A percentile compares a stretch with the other conserved stretches of the same genome.
These are phyloP conservation scores for Enteromius fasciolatus DNA, from an alignment of 2,797 vertebrate genomes.

Conservation along the genomic window DNA sequence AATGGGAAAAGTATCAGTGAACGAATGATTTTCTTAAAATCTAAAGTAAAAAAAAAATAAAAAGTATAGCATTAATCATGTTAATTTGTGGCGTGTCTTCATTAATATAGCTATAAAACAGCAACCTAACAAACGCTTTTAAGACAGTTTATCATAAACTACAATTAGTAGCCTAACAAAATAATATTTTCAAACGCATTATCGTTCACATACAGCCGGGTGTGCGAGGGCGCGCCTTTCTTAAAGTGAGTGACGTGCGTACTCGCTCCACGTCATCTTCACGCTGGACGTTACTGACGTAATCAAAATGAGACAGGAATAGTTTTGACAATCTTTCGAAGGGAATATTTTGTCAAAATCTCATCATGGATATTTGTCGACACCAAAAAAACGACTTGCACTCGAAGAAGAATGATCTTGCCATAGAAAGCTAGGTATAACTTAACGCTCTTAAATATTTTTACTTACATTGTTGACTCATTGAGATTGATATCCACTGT, in stretches of 20 bases:
- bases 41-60: not conserved
- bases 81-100: not conserved
- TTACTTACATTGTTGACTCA: not conserved
- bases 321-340: not conserved
- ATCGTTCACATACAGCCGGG: not conserved
- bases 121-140: not conserved
- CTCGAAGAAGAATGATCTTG: slow-evolving; percentile 4
- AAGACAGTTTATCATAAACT: not conserved
- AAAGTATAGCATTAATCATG: not conserved
- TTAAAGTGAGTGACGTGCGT: not conserved
- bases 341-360: not conserved
- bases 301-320: slow-evolving; percentile 59
- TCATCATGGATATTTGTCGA: not conserved
- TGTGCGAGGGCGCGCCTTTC: not conserved
- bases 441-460: not conserved
- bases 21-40: not conserved
- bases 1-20: not conserved
- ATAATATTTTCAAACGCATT: not conserved
- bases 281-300: slow-evolving; percentile 51
- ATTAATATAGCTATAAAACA: not conserved
- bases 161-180: not conserved
- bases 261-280: slow-evolving; percentile 53
- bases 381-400: not conserved
- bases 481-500: not conserved
- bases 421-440: slow-evolving; percentile 33